Conservation (phyloP, 2,113 vertebrate genomes). For the Zingel zingel region DNA sequence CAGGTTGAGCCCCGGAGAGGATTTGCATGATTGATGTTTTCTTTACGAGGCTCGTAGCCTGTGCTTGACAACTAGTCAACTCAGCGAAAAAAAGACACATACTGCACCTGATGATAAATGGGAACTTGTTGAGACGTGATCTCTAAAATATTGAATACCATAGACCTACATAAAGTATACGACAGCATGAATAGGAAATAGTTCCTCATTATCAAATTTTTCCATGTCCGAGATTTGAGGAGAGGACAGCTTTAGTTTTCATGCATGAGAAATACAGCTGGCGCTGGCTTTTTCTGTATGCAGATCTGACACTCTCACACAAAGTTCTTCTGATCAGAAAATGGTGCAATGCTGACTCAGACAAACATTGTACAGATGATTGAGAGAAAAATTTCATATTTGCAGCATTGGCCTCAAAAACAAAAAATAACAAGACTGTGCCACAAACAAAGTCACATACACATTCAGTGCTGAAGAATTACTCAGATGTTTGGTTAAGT, state of each 20-base stretch:
- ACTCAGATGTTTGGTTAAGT: background rate
- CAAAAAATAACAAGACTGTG: background rate
- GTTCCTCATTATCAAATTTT: conserved; percentile 40
- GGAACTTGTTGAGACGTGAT: conserved; percentile 50
- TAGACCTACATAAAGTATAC: conserved; percentile 28
- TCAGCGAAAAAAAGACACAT: conserved; percentile 52
- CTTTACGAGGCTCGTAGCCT: conserved; percentile 30
- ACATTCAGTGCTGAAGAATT: background rate
- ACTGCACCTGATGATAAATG: conserved; percentile 64
- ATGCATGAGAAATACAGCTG: conserved; percentile 28
- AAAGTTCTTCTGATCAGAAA: conserved; percentile 28
- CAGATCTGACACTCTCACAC: background rate
- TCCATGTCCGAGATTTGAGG: conserved; percentile 28
- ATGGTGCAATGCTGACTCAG: conserved; percentile 48
- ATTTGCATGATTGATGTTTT: conserved; percentile 68
- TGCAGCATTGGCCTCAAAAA: conserved; percentile 4
- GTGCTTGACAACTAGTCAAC: conserved; percentile 58
- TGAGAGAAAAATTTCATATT: conserved; percentile 14
- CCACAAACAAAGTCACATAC: background rate
- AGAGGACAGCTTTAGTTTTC: conserved; percentile 31
- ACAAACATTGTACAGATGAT: background rate
- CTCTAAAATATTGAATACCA: conserved; percentile 66
- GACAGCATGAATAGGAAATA: conserved; percentile 40
- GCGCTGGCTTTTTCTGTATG: conserved; percentile 28
- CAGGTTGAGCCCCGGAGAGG: conserved; percentile 39